Percentiles rank a stretch among this genome's conserved stretches.
Conservation (phyloP, 2,113 vertebrate species). For the Phrynocephalus versicolor region DNA sequence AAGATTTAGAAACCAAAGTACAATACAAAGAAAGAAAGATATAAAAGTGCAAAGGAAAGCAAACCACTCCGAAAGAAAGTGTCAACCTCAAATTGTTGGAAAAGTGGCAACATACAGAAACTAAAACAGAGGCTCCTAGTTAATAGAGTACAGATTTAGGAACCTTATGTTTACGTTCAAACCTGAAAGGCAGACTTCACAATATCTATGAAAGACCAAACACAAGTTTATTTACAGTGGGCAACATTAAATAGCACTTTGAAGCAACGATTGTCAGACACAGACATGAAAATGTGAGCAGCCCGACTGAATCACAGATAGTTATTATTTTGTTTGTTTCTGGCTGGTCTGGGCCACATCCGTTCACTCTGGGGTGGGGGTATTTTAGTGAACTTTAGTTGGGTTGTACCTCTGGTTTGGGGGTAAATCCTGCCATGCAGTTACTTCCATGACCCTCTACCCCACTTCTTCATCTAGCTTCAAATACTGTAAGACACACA, state of each 20-base stretch:
- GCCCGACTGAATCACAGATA: constrained; percentile 29
- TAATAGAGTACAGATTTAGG: background rate
- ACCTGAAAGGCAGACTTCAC: constrained; percentile 37
- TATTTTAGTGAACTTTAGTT: background rate
- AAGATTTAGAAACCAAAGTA: constrained; percentile 57
- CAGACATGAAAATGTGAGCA: constrained; percentile 49
- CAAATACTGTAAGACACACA: background rate
- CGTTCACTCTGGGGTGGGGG: background rate
- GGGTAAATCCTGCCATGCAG: background rate
- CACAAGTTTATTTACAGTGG: constrained; percentile 68
- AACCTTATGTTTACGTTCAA: constrained; percentile 41
- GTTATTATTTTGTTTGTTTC: background rate
- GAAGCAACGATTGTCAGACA: constrained; percentile 61
- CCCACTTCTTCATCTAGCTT: background rate
- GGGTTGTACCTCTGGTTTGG: too few relatives aligned
- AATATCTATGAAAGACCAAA: constrained; percentile 55
- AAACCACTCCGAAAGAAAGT: constrained; percentile 46
- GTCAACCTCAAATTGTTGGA: constrained; percentile 44
- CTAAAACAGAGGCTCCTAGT: constrained; percentile 34
- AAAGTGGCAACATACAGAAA: constrained; percentile 40
- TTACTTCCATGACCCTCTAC: background rate
- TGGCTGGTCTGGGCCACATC: background rate
- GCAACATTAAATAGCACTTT: constrained; percentile 55
- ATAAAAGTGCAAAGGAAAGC: constrained; percentile 67
- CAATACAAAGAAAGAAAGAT: constrained; percentile 62